phyloP scores from a whole-genome alignment of 2,888 invertebrate genomes.

The Cephus runcator region DNA sequence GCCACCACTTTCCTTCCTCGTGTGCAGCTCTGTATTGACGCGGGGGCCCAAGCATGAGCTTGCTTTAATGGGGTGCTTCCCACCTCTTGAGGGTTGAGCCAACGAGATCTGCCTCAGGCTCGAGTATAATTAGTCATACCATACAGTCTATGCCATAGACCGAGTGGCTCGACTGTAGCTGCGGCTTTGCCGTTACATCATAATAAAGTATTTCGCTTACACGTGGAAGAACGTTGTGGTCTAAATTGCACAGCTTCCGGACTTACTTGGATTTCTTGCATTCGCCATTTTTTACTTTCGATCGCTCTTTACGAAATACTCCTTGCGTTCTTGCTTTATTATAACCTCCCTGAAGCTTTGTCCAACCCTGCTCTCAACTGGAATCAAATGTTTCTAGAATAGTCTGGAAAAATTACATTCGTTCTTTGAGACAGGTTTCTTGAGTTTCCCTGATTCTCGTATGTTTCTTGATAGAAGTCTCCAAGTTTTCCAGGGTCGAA shows the following conservation, averaged over 20 bases:
- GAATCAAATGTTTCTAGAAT: background rate
- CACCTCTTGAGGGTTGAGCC: slow-evolving; percentile 41
- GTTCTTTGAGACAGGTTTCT: background rate
- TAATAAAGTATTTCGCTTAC: background rate
- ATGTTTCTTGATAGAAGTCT: background rate
- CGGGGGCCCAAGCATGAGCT: slow-evolving; percentile 31
- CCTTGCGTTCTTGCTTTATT: background rate
- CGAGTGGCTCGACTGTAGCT: slow-evolving; percentile 22
- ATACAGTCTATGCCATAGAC: slow-evolving; percentile 42
- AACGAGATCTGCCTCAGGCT: slow-evolving; percentile 50
- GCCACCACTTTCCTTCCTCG: slow-evolving; percentile 9
- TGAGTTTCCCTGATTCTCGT: background rate
- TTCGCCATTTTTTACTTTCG: background rate
- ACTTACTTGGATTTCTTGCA: background rate
- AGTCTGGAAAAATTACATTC: background rate
- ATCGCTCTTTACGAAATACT: background rate
- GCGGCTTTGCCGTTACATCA: background rate
- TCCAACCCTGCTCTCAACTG: background rate
- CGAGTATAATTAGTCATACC: slow-evolving; percentile 54
- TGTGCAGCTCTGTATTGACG: slow-evolving; percentile 22
- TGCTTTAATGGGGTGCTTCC: slow-evolving; percentile 53
- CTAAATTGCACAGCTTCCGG: background rate
- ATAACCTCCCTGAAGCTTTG: background rate
- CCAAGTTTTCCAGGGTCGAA: background rate
- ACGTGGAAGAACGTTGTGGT: background rate